phyloP scores from a whole-genome alignment of 2,113 vertebrate genomes.

The Pimephales promelas region DNA sequence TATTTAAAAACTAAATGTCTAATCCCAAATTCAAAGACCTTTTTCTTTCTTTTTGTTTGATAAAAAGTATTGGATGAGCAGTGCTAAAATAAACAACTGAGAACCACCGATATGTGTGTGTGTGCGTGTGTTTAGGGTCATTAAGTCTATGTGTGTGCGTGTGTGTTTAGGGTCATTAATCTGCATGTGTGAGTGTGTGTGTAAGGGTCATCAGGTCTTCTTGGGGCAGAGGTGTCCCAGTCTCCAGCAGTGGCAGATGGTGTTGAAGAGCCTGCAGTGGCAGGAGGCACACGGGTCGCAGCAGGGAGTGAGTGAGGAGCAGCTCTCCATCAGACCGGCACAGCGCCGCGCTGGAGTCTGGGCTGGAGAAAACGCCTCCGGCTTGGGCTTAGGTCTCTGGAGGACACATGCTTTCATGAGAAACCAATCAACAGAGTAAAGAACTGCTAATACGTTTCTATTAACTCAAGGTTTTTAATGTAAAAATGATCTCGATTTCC shows the following conservation, averaged over 20 bases:
- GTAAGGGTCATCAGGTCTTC: slow-evolving; percentile 59
- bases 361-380: neutral
- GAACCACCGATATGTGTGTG: neutral
- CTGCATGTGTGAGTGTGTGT: too few relatives aligned
- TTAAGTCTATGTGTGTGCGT: too few relatives aligned
- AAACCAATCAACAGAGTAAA: neutral
- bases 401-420: slow-evolving; percentile 33
- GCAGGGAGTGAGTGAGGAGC: slow-evolving; percentile 66
- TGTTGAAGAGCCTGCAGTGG: slow-evolving; percentile 78
- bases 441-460: neutral
- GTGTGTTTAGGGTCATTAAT: too few relatives aligned
- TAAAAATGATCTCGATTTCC: slow-evolving; percentile 5
- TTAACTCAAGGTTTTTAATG: neutral
- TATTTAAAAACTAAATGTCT: neutral
- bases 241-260: slow-evolving; percentile 79
- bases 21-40: neutral
- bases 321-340: slow-evolving; percentile 69
- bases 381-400: slow-evolving; percentile 59
- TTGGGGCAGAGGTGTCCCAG: slow-evolving; percentile 66
- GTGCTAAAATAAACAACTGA: neutral
- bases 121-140: too few relatives aligned
- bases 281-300: slow-evolving; percentile 77
- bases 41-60: neutral
- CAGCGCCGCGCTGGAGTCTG: slow-evolving; percentile 64
- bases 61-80: neutral